Percentiles rank a stretch among this genome's conserved stretches.
Evolutionary conservation across 1,140 invertebrate genomes (phyloP).

Genomic region (Nymphalis io): DNA sequence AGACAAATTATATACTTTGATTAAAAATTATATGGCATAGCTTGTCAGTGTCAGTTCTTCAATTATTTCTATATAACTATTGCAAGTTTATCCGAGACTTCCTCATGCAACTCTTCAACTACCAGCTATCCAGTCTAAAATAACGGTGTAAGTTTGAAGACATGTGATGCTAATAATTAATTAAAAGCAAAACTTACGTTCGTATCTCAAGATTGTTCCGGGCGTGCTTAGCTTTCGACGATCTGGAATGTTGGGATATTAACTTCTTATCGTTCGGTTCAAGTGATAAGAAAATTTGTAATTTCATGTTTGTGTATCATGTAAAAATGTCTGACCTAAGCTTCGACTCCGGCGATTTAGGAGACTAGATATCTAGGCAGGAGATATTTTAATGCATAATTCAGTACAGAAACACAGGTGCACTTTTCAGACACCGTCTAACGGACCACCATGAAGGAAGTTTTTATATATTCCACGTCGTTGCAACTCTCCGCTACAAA

Average conservation of each 20-base stretch:
- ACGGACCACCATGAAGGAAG: too few relatives aligned
- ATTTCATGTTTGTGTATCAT: background rate
- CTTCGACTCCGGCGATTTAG: too few relatives aligned
- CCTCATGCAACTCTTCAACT: slow-evolving; percentile 1
- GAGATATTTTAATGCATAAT: too few relatives aligned
- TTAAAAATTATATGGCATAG: too few relatives aligned
- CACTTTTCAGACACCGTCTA: too few relatives aligned
- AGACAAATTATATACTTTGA: too few relatives aligned
- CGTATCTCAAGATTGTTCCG: slow-evolving; percentile 56
- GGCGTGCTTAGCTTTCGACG: slow-evolving; percentile 48
- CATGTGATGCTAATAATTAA: slow-evolving; percentile 54
- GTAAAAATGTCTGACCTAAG: background rate
- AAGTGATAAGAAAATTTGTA: slow-evolving; percentile 21
- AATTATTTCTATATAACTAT: background rate
- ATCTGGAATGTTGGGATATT: slow-evolving; percentile 55
- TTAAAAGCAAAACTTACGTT: slow-evolving; percentile 55
- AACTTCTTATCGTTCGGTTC: slow-evolving; percentile 33
- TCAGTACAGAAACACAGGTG: too few relatives aligned
- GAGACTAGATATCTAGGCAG: too few relatives aligned
- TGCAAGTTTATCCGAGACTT: background rate
- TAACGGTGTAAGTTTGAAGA: slow-evolving; percentile 34
- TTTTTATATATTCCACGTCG: too few relatives aligned
- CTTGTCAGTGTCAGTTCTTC: too few relatives aligned
- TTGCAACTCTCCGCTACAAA: too few relatives aligned
- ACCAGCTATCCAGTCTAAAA: slow-evolving; percentile 1